phyloP scores from a whole-genome alignment of 2,888 invertebrate species.

The Plagodis dolabraria region DNA sequence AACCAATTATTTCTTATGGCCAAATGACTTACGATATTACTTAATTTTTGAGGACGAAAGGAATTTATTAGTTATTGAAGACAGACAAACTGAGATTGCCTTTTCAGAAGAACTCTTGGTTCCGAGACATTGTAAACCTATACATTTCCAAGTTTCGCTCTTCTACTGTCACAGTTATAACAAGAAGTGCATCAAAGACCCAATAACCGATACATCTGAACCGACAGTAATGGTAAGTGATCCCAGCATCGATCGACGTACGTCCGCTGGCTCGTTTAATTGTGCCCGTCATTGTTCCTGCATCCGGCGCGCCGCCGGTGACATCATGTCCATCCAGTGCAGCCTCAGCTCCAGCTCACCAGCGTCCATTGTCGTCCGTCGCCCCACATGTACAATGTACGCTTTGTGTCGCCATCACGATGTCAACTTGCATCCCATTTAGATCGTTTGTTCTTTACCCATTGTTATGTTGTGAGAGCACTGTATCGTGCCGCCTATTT shows the following conservation, averaged over 20 bases:
- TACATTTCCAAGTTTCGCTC: neutral
- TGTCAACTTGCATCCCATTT: conserved; percentile 40
- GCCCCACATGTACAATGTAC: conserved; percentile 42
- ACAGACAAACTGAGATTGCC: no score
- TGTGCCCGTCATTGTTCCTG: conserved; percentile 63
- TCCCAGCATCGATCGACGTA: conserved; percentile 24
- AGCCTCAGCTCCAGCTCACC: conserved; percentile 28
- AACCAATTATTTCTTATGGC: no score
- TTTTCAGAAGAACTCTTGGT: no score
- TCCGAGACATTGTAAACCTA: no score
- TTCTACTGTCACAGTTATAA: neutral
- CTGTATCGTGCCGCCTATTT: conserved; percentile 22
- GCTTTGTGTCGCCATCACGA: conserved; percentile 58
- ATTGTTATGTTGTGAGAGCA: conserved; percentile 22
- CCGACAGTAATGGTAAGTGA: conserved; percentile 12
- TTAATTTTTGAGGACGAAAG: no score
- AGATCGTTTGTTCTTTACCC: conserved; percentile 39
- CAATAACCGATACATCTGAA: conserved; percentile 5
- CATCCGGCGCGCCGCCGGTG: conserved; percentile 62
- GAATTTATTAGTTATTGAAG: no score
- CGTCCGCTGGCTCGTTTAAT: conserved; percentile 52
- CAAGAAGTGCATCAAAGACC: conserved; percentile 8
- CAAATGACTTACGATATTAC: no score
- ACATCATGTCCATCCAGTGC: conserved; percentile 53
- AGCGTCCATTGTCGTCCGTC: conserved; percentile 57